These are phyloP conservation scores for Gobio occitaniae DNA, from an alignment of 2,797 vertebrate genomes.

Conservation along the genomic window DNA sequence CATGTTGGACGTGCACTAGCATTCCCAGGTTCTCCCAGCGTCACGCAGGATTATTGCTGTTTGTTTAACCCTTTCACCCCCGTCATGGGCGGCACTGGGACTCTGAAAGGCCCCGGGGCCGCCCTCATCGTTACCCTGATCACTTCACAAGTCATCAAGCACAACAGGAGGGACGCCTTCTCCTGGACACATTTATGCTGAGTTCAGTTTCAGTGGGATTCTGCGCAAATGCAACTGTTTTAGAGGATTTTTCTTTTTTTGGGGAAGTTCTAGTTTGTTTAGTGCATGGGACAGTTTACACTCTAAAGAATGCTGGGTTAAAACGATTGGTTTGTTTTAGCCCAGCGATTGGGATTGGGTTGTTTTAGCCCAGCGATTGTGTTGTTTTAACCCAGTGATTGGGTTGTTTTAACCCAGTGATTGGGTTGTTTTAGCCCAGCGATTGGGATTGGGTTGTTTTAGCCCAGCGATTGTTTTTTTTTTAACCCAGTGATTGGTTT, in stretches of 20 bases:
- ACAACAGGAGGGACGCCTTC: background rate
- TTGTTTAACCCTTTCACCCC: slow-evolving; percentile 58
- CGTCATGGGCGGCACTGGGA: background rate
- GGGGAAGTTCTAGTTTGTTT: background rate
- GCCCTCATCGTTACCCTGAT: slow-evolving; percentile 63
- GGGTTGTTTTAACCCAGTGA: no score
- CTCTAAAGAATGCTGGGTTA: no score
- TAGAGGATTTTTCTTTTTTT: background rate
- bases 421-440: no score
- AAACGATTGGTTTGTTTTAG: no score
- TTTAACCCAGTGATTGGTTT: no score
- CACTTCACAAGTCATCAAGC: slow-evolving; percentile 63
- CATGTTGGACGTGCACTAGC: background rate
- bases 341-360: no score
- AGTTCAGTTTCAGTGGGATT: background rate
- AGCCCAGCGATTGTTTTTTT: no score
- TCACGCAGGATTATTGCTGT: slow-evolving; percentile 37
- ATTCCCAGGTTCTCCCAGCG: slow-evolving; percentile 12
- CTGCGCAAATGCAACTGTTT: background rate
- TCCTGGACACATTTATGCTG: background rate
- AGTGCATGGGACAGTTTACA: background rate
- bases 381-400: no score
- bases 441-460: no score
- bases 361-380: no score
- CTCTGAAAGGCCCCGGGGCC: background rate